Evolutionary conservation across 1,140 invertebrate species (phyloP), one percentile per base, ranked within the genome.

Genomic region (Palaemon carinicauda): DNA sequence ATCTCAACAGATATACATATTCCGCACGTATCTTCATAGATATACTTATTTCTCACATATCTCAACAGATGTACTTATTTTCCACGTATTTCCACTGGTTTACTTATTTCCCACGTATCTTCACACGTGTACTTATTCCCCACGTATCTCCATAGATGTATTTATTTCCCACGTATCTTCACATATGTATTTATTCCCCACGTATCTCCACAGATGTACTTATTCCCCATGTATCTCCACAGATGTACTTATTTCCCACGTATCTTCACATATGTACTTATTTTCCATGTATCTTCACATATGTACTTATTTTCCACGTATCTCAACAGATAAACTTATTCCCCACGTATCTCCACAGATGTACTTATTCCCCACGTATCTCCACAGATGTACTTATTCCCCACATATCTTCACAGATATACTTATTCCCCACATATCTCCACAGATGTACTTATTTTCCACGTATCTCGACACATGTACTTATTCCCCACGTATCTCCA

Each of bases 171-270:
- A 24, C 21, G 5, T 52, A 21, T n/a, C n/a, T n/a, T 60, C 27
- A n/a, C 81, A 89, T 86, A 86, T 97, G 14, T 98, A 97, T 91
- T 92, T 99, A 74, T 94, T 98, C 89, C 98, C 99, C 93, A 41
- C 9, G 33, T 60, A n/a, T 60, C 24, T 27, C 12, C 14, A n/a
- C 56, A n/a, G 19, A 5, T 60, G 5, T 27, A 5, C 56, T 60
- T 60, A n/a, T 60, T 60, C 12, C 56, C 33, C 33, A 41, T 41
- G 33, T 41, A 41, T 41, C 33, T 9, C 9, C 9, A 33, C 53
- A 41, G n/a, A 7, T 53, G 19, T 77, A 19, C 21, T 24, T 7
- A 33, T 77, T 19, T 52, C 41, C 24, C 74, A 21, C 41, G 17
- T 27, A 19, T 51, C 21, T 15, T 78, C n/a, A 10, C 50, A 14